These are phyloP conservation scores for Probosciger aterrimus DNA, from an alignment of 2,113 vertebrate genomes.

Conservation along the genomic window DNA sequence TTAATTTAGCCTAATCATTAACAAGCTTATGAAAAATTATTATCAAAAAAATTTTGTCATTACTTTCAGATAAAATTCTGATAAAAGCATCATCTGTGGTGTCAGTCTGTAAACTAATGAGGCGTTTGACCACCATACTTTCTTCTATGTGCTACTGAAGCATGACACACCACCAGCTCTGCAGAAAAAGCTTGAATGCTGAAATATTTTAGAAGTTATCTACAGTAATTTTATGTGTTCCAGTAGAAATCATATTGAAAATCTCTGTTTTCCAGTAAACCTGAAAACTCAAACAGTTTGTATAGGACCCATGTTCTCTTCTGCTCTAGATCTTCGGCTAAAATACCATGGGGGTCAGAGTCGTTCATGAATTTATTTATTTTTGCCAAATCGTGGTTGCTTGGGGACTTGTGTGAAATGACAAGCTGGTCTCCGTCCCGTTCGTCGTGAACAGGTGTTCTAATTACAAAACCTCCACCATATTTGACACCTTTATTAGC, in stretches of 20 bases:
- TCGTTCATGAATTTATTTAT: neutral
- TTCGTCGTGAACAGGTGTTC: constrained; percentile 35
- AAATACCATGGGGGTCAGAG: neutral
- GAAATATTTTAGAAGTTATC: neutral
- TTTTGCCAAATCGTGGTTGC: neutral
- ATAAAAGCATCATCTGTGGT: neutral
- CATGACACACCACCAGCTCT: neutral
- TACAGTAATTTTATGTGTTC: neutral
- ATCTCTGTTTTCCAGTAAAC: neutral
- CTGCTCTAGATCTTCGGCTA: neutral
- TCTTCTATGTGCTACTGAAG: neutral
- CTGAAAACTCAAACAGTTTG: neutral
- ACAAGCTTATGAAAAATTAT: neutral
- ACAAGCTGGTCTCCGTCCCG: constrained; percentile 27
- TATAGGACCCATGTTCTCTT: neutral
- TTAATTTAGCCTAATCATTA: neutral
- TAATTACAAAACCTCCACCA: constrained; percentile 34
- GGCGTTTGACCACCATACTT: neutral
- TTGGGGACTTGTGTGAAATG: constrained; percentile 7
- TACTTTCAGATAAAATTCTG: neutral
- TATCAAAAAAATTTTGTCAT: neutral
- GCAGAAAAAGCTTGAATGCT: neutral
- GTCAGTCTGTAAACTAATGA: neutral
- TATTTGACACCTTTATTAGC: constrained; percentile 54
- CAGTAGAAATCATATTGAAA: neutral